A percentile compares a stretch with the other conserved stretches of the same genome.
Evolutionary conservation across 2,888 invertebrate genomes (phyloP).

Genomic region (Mesodorylaimus sp.): DNA sequence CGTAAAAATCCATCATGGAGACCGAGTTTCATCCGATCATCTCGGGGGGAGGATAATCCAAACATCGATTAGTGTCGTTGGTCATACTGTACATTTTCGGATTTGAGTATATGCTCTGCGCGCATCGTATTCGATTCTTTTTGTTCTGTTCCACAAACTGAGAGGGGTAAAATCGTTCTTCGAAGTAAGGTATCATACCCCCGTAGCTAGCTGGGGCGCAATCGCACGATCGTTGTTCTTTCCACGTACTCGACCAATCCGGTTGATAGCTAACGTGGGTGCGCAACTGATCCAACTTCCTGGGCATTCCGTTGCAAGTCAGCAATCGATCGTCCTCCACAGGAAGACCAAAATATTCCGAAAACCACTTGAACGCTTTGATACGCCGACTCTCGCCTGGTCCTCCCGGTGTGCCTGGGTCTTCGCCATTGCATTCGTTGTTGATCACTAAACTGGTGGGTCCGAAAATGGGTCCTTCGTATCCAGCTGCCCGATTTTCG

Average conservation of each 20-base stretch:
- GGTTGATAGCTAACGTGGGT: constrained; percentile 26
- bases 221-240: constrained; percentile 20
- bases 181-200: constrained; percentile 18
- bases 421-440: constrained; percentile 3
- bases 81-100: constrained; percentile 21
- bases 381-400: not conserved
- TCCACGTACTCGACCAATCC: constrained; percentile 23
- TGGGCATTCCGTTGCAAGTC: constrained; percentile 20
- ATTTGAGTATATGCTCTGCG: constrained; percentile 20
- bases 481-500: not conserved
- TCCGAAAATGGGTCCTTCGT: constrained; percentile 2
- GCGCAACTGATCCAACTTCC: constrained; percentile 19
- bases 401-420: constrained; percentile 7
- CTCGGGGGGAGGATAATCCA: no score
- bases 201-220: constrained; percentile 24
- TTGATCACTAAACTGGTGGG: not conserved
- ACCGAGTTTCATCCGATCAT: no score
- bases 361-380: constrained; percentile 25
- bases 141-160: constrained; percentile 19
- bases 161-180: constrained; percentile 19
- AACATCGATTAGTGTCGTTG: constrained; percentile 19
- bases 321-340: constrained; percentile 13
- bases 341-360: constrained; percentile 21
- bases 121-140: constrained; percentile 17
- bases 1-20: no score